Base-by-base conservation (phyloP, 2,888 invertebrate species). In the Caenorhabditis japonica region DNA sequence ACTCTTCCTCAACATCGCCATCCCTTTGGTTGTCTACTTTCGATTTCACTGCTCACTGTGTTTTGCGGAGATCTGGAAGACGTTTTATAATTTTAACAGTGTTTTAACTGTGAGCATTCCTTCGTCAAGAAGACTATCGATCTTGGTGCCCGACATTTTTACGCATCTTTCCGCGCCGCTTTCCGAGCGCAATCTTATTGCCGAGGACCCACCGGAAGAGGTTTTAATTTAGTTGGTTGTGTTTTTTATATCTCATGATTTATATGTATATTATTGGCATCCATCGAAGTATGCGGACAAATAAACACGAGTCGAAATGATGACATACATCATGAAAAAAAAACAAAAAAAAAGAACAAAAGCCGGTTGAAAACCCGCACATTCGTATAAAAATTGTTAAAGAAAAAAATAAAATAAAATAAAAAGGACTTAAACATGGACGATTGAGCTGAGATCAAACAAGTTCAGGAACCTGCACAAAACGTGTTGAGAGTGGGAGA, bases 381-480 rank as follows among this genome's bases (percentile, higher is more conserved):
- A 19, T 4, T 19, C 4, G 43, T 49, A 60, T 41, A 36, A 21
- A 59, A 3, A 46, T 23, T 15, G 5, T 25, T 47, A 44, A n/a
- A 19, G n/a, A 25, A 46, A 7, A 10, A 43, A 36, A 8, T 43
- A 30, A 23, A 46, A 13, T 17, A 13, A 17, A 43, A 33, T 25
- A 27, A 15, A 44, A 23, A 5, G 25, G 36, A 21, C 36, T 4
- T 13, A 13, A 41, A 39, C 30, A 46, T 27, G 30, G 19, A 13
- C 21, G 30, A 36, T 15, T 17, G 23, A 27, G 53, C 51, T 39
- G 71, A 71, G 71, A 71, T 71, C 71, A 44, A 19, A 58, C 51
- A 43, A 56, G 62, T 62, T 71, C 46, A 49, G 49, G 51, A 41
- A 71, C 71, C 71, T 71, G 71, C 71, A 71, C n/a, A n/a, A 58